These are phyloP conservation scores for Camponotus fellah DNA, from an alignment of 2,888 invertebrate genomes.

Conservation along the genomic window DNA sequence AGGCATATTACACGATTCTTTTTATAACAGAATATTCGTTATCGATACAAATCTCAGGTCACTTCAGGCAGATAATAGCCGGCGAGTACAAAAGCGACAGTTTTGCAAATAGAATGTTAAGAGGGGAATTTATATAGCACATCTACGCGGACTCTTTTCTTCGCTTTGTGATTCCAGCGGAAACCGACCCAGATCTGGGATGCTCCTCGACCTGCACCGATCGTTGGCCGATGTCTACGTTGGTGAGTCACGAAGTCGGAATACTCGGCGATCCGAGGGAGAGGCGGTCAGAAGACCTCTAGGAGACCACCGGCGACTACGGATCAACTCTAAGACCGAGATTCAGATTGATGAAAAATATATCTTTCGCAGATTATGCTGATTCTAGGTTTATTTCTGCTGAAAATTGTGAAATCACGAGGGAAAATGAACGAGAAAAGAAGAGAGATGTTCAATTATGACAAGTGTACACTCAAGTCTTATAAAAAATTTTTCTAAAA, in stretches of 20 bases:
- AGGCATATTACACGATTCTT: background rate
- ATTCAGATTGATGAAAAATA: constrained; percentile 42
- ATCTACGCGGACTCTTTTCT: constrained; percentile 25
- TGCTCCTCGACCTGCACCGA: constrained; percentile 70
- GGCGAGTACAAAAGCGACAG: background rate
- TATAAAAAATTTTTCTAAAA: too few species aligned
- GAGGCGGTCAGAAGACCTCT: constrained; percentile 22
- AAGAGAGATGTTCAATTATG: background rate
- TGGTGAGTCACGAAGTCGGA: constrained; percentile 62
- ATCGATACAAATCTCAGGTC: background rate
- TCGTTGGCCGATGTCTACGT: constrained; percentile 56
- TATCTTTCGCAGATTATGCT: constrained; percentile 46
- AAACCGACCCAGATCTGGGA: constrained; percentile 71
- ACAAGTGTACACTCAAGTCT: background rate
- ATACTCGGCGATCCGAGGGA: constrained; percentile 42
- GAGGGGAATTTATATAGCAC: background rate
- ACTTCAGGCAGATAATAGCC: background rate
- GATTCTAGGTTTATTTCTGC: constrained; percentile 15
- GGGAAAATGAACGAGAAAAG: background rate
- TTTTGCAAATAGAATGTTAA: constrained; percentile 36
- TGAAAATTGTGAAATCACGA: constrained; percentile 28
- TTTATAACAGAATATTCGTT: background rate
- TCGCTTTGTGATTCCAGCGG: constrained; percentile 28
- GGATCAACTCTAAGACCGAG: constrained; percentile 67
- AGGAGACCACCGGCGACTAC: constrained; percentile 65